Percentiles rank a stretch among this genome's conserved stretches.
Evolutionary conservation across 92 coral and sea anemone species (phyloP).

Genomic region (Actinernus sp.): DNA sequence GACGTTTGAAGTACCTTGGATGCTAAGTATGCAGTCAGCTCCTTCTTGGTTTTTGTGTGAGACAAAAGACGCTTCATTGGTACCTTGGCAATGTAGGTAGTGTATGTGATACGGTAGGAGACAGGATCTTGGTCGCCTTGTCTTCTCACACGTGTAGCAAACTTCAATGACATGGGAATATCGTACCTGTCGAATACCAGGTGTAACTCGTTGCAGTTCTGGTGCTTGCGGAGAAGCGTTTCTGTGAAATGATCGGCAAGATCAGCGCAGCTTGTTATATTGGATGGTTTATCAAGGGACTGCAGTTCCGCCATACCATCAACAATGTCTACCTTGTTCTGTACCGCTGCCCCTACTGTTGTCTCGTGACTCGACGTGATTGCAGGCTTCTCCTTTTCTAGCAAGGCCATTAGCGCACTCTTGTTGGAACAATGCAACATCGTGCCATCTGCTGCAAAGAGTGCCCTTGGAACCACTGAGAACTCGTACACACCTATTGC

Average conservation of each 20-base stretch:
- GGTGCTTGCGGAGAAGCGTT: too few species aligned
- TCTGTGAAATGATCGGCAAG: constrained; percentile 57
- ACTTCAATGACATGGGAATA: constrained; percentile 26
- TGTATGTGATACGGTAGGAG: constrained; percentile 29
- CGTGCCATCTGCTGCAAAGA: constrained; percentile 38
- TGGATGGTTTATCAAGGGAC: constrained; percentile 44
- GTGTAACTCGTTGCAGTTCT: constrained; percentile 16
- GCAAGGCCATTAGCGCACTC: constrained; percentile 19
- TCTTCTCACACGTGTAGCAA: constrained; percentile 20
- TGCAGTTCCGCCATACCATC: constrained; percentile 66
- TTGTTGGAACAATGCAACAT: constrained; percentile 18
- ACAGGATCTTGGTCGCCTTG: constrained; percentile 31
- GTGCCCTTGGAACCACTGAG: constrained; percentile 26
- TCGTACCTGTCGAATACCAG: constrained; percentile 49
- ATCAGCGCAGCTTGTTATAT: constrained; percentile 31
- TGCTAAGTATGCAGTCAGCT: constrained; percentile 26
- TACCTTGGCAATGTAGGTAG: constrained; percentile 26
- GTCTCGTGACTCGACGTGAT: not conserved
- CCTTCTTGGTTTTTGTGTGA: constrained; percentile 20
- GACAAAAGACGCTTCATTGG: constrained; percentile 46
- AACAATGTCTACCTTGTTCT: constrained; percentile 18
- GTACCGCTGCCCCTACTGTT: not conserved
- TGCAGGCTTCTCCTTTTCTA: constrained; percentile 6
- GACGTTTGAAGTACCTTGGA: not conserved
- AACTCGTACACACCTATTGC: constrained; percentile 32